phyloP scores from a whole-genome alignment of 2,888 invertebrate genomes.

The Noctua janthe region DNA sequence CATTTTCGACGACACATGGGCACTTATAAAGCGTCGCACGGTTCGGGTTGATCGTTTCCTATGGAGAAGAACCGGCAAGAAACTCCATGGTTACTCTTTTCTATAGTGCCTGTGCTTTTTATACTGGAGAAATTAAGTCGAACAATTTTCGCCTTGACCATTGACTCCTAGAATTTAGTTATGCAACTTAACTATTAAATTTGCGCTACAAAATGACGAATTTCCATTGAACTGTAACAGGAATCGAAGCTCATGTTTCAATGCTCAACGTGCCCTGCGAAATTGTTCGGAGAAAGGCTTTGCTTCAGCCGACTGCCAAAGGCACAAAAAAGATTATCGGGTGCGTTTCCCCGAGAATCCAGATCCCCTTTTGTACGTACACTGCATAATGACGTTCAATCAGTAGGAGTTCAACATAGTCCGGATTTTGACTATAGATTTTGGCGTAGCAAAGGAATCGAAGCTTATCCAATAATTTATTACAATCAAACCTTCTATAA shows the following conservation, averaged over 20 bases:
- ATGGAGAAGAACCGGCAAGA: no score
- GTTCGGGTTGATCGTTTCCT: no score
- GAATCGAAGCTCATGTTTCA: neutral
- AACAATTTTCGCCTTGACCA: neutral
- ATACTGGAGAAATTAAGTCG: neutral
- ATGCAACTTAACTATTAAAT: neutral
- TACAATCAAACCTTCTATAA: no score
- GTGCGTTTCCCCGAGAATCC: neutral
- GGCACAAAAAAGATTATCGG: neutral
- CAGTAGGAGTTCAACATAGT: neutral
- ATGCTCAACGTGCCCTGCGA: neutral
- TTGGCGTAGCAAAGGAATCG: neutral
- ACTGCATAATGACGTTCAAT: no score
- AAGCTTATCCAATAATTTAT: neutral
- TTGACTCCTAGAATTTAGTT: neutral
- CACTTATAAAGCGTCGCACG: no score
- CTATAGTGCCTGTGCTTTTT: neutral
- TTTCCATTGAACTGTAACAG: neutral
- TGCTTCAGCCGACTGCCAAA: neutral
- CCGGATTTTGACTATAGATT: neutral
- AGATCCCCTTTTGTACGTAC: neutral
- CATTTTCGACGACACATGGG: no score
- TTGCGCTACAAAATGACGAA: neutral
- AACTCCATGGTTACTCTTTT: neutral
- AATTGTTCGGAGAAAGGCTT: neutral